Base-by-base conservation (phyloP, 2,113 vertebrate genomes). In the Oceanites oceanicus region DNA sequence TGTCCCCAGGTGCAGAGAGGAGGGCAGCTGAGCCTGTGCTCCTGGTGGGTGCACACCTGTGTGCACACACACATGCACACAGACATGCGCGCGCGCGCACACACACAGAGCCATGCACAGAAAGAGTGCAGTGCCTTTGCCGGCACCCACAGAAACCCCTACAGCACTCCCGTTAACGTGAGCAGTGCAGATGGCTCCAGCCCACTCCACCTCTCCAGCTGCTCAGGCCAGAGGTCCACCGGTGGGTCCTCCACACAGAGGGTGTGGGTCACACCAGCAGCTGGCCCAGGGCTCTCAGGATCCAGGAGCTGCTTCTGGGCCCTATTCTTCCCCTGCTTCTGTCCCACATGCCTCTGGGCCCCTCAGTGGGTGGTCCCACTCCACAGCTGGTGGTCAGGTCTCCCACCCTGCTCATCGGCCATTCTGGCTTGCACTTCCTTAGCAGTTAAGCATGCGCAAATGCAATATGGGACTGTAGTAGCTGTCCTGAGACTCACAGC, bases 371-470 rank as follows among this genome's bases (percentile, higher is more conserved):
- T 42, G 14, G 8, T 66, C 40, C 15, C 22, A 32, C 45, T 53
- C 29, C 25, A 23, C 2, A 2, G 8, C 7, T 53, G 14, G 20
- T 32, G 17, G 14, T 59, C 58, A 77, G 38, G 18, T 67, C 18
- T 58, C 23, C 9, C 34, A n/a, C 29, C 5, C 20, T 32, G 29
- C 13, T 49, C 15, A 0, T 67, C 0, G 1, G 29, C 21, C 15
- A 4, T 42, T 36, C 30, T 49, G 30, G 13, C 29, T 77, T 75
- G 29, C 17, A 23, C 23, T 74, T 90, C 16, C 4, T 56, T 56
- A 75, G 29, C 34, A 44, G 36, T 44, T 50, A 68, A 63, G 29
- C 20, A 17, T 18, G 29, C 1, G 2, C 15, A 90, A 23, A 80
- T n/a, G 49, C 8, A 45, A 30, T 38, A 56, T 7, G 32, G 29